Base-by-base conservation (phyloP, 2,113 vertebrate genomes). In the Colinus virginianus region DNA sequence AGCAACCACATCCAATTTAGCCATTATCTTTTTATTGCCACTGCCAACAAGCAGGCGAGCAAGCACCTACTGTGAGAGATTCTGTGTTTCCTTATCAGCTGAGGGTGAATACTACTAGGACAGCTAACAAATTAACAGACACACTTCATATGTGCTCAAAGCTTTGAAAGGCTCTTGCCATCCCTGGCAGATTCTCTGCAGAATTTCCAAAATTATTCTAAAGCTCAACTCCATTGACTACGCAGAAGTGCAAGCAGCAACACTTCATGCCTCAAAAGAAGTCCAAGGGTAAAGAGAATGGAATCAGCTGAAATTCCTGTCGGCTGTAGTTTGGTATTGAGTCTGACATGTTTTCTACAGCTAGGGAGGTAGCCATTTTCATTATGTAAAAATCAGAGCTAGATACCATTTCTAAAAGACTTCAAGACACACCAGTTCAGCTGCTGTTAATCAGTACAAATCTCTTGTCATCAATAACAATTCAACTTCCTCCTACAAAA, bases 121-220 rank as follows among this genome's bases (percentile, higher is more conserved):
- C 56, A 92, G 81, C 51, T 83, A 86, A 76, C 87, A 91, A 80
- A 94, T 91, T 79, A 87, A 80, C 76, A 90, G 16, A n/a, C 72
- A 25, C 43, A 9, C 30, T 74, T 64, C 43, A 45, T 8, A 32
- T 0, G 32, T 75, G 32, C 36, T 64, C 77, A 56, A 4, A 5
- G 7, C 70, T 80, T 67, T 79, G 46, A 78, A 76, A 70, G n/a
- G 20, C 6, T 83, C 45, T 26, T 23, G 43, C 63, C 21, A 9
- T 18, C 68, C 19, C n/a, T 11, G 19, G 28, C 42, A 71, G 20
- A 56, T 26, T 12, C 76, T 40, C 42, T 34, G 72, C 30, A 67
- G 55, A 70, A 72, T 49, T 81, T 87, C 74, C 21, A 82, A 6
- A 84, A 77, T 9, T 9, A 34, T 88, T 58, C 45, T 62, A 62